Evolutionary conservation across 2,797 vertebrate genomes (phyloP).

Genomic region (Eulemur albifrons): DNA sequence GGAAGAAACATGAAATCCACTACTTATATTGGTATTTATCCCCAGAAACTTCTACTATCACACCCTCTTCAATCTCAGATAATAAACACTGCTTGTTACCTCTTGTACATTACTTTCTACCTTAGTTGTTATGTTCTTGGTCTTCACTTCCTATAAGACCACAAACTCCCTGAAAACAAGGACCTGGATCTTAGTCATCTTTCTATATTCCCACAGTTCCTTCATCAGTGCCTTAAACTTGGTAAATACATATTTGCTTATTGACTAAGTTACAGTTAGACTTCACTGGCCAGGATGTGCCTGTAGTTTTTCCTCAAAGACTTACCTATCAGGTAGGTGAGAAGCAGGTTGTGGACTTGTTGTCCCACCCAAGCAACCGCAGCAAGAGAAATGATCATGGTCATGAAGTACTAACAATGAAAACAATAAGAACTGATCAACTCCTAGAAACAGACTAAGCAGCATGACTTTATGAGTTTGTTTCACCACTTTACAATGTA

Average conservation of each 20-base stretch:
- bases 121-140: neutral
- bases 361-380: too few relatives aligned
- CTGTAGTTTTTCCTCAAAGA: neutral
- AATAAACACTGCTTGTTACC: neutral
- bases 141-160: neutral
- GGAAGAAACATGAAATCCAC: neutral
- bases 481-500: neutral
- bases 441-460: neutral
- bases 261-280: neutral
- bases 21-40: neutral
- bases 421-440: neutral
- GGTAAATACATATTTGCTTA: neutral
- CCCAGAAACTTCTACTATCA: neutral
- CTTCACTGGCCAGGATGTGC: neutral
- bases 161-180: neutral
- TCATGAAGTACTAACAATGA: conserved; percentile 79
- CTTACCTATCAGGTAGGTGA: conserved; percentile 85
- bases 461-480: neutral
- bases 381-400: too few relatives aligned
- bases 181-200: neutral
- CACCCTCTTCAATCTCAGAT: neutral
- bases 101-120: neutral
- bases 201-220: neutral
- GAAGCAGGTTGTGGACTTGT: too few relatives aligned
- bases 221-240: neutral